Base-by-base conservation (phyloP, 1,140 invertebrate genomes). In the Rhopalosiphum maidis region DNA sequence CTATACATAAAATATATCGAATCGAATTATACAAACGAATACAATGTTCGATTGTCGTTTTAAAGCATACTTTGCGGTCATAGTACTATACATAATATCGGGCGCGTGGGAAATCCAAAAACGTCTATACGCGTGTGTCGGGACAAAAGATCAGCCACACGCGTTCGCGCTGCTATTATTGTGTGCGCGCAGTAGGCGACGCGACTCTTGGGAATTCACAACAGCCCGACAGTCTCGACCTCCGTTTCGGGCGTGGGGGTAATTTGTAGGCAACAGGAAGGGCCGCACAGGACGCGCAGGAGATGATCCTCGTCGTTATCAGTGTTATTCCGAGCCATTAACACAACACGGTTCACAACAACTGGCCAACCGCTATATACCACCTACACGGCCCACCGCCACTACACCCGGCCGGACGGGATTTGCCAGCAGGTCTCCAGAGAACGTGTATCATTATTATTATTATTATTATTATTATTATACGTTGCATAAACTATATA, bases 251-350 rank as follows among this genome's bases (percentile, higher is more conserved):
- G 6, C n/a, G n/a, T n/a, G 30, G 86, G 86, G 46, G 48, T 89
- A 89, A 89, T 89, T 86, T 37, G 21, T 25, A n/a, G 30, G 87
- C 48, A 54, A 37, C 48, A 15, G 87, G 35, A 89, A 25, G 86
- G 43, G 87, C 51, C 51, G 51, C 1, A 88, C 48, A 51, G 46
- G 46, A 37, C n/a, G 87, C 15, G 85, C 5, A 55, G 51, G 87
- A 89, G 48, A 54, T 46, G 87, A 55, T 90, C 46, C 86, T 46
- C 54, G 68, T 25, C 77, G 91, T 92, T 92, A 92, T 92, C 91
- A 85, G 91, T 35, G 77, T 85, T 92, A 51, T 92, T 92, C 91
- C 91, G 46, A 92, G 68, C 68, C 91, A 92, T 92, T 92, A 92
- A 92, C 91, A 92, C 91, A 51, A 92, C 87, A 22, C 85, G 83